Evolutionary conservation across 2,113 vertebrate genomes (phyloP), one percentile per base, ranked within the genome.

Genomic region (Dromiciops gliroides): DNA sequence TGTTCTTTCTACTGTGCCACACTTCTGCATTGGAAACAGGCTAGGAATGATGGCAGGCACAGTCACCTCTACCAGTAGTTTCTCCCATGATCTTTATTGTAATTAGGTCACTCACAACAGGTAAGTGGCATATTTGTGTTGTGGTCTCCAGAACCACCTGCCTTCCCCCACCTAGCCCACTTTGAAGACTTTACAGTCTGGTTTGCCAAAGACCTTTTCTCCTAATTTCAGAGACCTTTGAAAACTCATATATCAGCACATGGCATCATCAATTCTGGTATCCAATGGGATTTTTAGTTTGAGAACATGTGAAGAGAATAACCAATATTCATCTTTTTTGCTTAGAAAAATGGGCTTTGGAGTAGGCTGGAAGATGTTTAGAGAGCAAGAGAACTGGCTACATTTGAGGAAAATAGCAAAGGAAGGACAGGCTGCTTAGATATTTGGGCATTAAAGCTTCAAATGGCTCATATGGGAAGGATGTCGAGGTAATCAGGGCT

Each of bases 401-500:
- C 14, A 44, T 83, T 44, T 83, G 16, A 83, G 67, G 44, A 83
- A 19, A n/a, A 7, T 0, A 22, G 67, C 67, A n/a, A 22, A 44
- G 67, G 16, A 7, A 75, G 67, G 67, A 0, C 67, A 16, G 14
- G 28, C 14, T n/a, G 67, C 67, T 44, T 83, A 44, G 37, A n/a
- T n/a, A 75, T 75, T 19, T 2, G 25, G 67, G 14, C 7, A 75
- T n/a, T 7, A 8, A 5, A 75, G 12, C 37, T 75, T n/a, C 31
- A n/a, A n/a, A 8, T 37, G 95, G 90, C 89, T 52, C 24, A 9
- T 31, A 49, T 51, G 51, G 67, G 93, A 92, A 49, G 51, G 96
- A 75, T 0, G 89, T 8, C 50, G 92, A 91, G 75, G 94, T 97
- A 56, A 97, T 95, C 92, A 95, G 90, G 60, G 93, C 92, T 53